Conservation (phyloP, 2,888 invertebrate species). For the Orthosia gracilis region DNA sequence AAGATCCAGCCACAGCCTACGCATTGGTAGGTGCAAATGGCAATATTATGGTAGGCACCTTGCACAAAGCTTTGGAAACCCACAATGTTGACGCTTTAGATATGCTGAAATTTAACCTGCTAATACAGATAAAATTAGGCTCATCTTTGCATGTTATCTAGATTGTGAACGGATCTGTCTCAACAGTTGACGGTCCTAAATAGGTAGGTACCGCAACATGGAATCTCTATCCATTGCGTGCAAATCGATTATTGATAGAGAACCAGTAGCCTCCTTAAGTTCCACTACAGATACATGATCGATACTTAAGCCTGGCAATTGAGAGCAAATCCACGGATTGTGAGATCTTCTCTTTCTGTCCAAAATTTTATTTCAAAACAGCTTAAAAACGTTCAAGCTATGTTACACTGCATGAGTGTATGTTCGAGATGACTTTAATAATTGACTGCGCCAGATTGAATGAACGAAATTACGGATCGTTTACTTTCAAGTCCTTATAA, state of each 20-base stretch:
- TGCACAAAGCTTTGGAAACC: background rate
- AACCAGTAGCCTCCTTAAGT: background rate
- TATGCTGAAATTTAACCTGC: too few species aligned
- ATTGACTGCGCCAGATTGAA: constrained; percentile 75
- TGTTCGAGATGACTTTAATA: constrained; percentile 72
- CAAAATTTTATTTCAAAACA: constrained; percentile 4
- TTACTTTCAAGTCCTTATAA: constrained; percentile 87
- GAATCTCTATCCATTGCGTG: background rate
- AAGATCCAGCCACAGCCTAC: background rate
- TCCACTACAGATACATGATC: background rate
- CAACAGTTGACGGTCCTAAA: constrained; percentile 1
- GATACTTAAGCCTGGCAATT: background rate
- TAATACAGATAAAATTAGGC: background rate
- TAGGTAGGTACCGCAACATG: background rate
- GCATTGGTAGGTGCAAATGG: background rate
- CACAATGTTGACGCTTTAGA: too few species aligned
- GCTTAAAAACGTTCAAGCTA: constrained; percentile 14
- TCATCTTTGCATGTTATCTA: background rate
- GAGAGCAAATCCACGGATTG: background rate
- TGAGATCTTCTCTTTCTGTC: background rate
- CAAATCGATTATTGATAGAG: background rate
- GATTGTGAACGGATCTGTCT: background rate
- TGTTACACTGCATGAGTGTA: constrained; percentile 54
- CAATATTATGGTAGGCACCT: background rate
- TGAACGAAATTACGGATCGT: constrained; percentile 85